These are phyloP conservation scores for Polyommatus icarus DNA, from an alignment of 2,888 invertebrate genomes.

Conservation along the genomic window DNA sequence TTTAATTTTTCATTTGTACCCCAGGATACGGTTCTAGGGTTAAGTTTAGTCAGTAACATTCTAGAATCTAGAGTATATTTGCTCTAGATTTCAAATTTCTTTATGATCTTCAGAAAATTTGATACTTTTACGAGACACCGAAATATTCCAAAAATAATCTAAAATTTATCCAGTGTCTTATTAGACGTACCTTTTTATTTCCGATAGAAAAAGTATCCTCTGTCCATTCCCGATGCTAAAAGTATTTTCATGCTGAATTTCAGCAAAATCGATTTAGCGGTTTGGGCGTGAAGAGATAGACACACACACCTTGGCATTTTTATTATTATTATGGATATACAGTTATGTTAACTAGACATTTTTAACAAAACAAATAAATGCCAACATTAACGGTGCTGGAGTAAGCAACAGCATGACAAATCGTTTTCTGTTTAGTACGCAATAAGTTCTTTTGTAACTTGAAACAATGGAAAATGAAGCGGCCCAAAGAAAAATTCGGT, in stretches of 20 bases:
- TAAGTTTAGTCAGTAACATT: too few relatives aligned
- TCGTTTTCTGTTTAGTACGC: constrained; percentile 56
- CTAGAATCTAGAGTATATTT: too few relatives aligned
- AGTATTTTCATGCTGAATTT: not conserved
- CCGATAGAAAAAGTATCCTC: not conserved
- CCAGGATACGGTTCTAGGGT: too few relatives aligned
- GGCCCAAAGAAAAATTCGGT: constrained; percentile 65
- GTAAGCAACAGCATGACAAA: constrained; percentile 40
- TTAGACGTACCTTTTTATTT: too few relatives aligned
- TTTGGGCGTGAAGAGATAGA: too few relatives aligned
- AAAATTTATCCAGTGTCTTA: too few relatives aligned
- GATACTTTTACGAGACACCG: too few relatives aligned
- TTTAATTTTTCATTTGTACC: too few relatives aligned
- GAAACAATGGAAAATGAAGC: constrained; percentile 59
- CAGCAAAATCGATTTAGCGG: not conserved
- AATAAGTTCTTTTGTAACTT: constrained; percentile 35
- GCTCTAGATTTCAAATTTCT: too few relatives aligned
- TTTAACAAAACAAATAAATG: constrained; percentile 9
- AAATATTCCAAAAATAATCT: too few relatives aligned
- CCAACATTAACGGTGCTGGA: constrained; percentile 6
- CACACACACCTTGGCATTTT: not conserved
- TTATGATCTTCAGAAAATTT: too few relatives aligned
- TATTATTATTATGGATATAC: not conserved
- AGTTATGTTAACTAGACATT: not conserved
- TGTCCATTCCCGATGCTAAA: not conserved